phyloP scores from a whole-genome alignment of 2,113 vertebrate genomes.

The Podiceps cristatus region DNA sequence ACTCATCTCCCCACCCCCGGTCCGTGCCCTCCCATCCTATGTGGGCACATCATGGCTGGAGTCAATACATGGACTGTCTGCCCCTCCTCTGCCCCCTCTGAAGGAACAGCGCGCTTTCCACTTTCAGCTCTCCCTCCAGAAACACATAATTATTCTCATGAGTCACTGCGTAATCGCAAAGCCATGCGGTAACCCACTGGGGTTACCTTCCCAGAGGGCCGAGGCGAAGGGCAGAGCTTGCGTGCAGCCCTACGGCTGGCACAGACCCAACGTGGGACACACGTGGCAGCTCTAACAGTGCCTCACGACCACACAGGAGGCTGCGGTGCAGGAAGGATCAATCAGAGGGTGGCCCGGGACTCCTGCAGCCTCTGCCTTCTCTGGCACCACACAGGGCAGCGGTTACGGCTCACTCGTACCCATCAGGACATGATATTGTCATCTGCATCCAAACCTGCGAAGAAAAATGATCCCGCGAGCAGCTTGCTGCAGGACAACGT shows the following conservation, averaged over 20 bases:
- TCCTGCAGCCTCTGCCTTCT: not conserved
- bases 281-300: not conserved
- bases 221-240: rapidly evolving
- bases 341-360: not conserved
- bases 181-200: no score
- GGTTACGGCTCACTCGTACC: rapidly evolving
- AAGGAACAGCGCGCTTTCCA: not conserved
- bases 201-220: not conserved
- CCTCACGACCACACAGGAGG: not conserved
- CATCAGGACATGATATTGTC: not conserved
- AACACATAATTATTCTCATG: not conserved
- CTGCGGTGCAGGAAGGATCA: not conserved
- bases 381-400: not conserved
- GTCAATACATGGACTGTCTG: not conserved
- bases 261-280: not conserved
- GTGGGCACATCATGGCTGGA: not conserved
- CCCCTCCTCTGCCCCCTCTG: not conserved
- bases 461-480: not conserved
- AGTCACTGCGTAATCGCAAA: not conserved
- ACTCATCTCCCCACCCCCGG: not conserved
- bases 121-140: not conserved
- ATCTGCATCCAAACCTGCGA: not conserved
- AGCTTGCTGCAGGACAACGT: not conserved
- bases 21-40: not conserved
- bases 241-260: rapidly evolving